These are phyloP conservation scores for Pelecanoides urinatrix DNA, from an alignment of 2,113 vertebrate species.

Conservation along the genomic window DNA sequence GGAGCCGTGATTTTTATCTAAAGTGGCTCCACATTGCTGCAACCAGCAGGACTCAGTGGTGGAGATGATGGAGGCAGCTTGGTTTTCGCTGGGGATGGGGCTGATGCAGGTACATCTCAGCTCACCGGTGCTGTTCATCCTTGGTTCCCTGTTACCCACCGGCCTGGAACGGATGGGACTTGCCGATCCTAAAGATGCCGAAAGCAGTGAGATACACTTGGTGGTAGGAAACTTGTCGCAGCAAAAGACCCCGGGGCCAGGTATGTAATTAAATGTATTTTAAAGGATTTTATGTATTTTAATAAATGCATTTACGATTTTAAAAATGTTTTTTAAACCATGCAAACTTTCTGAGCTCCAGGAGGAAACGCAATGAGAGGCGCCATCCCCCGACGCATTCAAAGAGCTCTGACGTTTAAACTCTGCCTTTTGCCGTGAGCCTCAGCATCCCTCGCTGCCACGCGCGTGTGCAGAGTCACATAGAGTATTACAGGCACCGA, in stretches of 20 bases:
- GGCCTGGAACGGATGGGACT: rapidly evolving
- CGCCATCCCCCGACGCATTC: not conserved
- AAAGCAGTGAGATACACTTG: not conserved
- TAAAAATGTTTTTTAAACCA: not conserved
- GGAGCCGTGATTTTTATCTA: not conserved
- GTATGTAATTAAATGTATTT: not conserved
- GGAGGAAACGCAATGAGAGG: rapidly evolving
- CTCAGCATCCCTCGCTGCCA: not conserved
- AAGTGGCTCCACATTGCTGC: not conserved
- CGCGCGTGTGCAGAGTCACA: rapidly evolving
- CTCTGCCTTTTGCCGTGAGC: not conserved
- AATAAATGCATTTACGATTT: not conserved
- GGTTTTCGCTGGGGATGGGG: not conserved
- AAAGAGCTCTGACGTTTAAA: not conserved
- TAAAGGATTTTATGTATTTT: not conserved
- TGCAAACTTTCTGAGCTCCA: not conserved
- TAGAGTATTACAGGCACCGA: not conserved
- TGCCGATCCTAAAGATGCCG: not conserved
- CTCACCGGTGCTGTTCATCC: not conserved
- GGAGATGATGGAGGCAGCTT: not conserved
- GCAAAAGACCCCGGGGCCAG: not conserved
- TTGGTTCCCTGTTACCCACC: rapidly evolving
- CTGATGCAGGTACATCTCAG: not conserved
- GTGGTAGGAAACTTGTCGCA: not conserved
- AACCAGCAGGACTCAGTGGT: not conserved